Base-by-base conservation (phyloP, 1,140 invertebrate species). In the Rhopalosiphum padi region DNA sequence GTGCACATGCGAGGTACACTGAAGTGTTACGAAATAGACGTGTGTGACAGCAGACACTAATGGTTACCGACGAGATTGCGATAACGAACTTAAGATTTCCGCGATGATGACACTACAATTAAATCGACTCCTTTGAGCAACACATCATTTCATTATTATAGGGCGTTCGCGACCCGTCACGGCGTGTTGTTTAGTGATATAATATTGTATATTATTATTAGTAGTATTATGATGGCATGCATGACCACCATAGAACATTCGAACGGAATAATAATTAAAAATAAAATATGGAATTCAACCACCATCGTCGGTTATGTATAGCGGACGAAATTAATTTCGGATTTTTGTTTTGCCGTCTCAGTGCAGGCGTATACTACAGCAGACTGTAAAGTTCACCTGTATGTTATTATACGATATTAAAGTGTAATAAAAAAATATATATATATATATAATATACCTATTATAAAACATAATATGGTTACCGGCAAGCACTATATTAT, bases 71-170 rank as follows among this genome's bases (percentile, higher is more conserved):
- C 83, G 37, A 83, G 83, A 41, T 37, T 25, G 41, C 37, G 83
- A 85, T 85, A 85, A 85, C 83, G 37, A 43, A 41, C 41, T 85
- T 85, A 85, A 85, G 83, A 85, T 85, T 85, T 85, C 83, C 83
- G 7, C 23, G 9, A 23, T 85, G 22, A 43, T 41, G 83, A 85
- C 83, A 43, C 83, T 37, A 85, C 83, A 85, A 85, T 83, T 22
- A 83, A 85, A 85, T 85, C 8, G 21, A 85, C 83, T 6, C 23
- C 8, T 41, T 41, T 43, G 35, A 83, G 82, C 22, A 21, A 35
- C 35, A 37, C 22, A 8, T 83, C 22, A 83, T 83, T 83, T 35
- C 23, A 77, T 77, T n/a, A 77, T 77, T 77, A 77, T 77, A 77
- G 1, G 60, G 30, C 15, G 15, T 4, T 51, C 30, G 15, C 60